Evolutionary conservation across 2,888 invertebrate genomes (phyloP).

Genomic region (Lacanobia oleracea): DNA sequence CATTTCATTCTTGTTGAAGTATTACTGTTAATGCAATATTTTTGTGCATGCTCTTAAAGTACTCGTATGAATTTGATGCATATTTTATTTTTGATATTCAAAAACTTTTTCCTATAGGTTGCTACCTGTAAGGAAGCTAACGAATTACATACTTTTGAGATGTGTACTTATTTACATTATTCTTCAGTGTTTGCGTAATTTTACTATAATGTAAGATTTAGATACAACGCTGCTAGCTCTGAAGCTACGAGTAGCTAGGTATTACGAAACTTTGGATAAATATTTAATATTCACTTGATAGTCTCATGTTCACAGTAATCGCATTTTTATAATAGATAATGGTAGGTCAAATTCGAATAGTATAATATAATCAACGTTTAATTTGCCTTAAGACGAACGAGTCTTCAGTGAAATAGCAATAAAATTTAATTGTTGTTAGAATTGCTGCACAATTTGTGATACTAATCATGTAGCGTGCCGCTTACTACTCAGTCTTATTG

Average conservation of each 20-base stretch:
- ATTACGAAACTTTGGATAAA: conserved; percentile 67
- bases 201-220: conserved; percentile 80
- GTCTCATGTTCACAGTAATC: conserved; percentile 71
- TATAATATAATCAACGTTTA: conserved; percentile 80
- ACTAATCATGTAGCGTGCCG: conserved; percentile 85
- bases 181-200: conserved; percentile 81
- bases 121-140: conserved; percentile 84
- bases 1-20: conserved; percentile 70
- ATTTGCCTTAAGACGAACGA: conserved; percentile 86
- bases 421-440: conserved; percentile 84
- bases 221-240: conserved; percentile 72
- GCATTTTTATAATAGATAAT: conserved; percentile 67
- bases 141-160: conserved; percentile 84
- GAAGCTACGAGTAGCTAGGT: conserved; percentile 70
- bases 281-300: conserved; percentile 73
- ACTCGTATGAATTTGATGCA: conserved; percentile 77
- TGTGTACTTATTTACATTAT: conserved; percentile 81
- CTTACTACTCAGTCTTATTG: conserved; percentile 86
- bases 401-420: conserved; percentile 88
- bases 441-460: conserved; percentile 87
- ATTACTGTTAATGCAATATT: conserved; percentile 78
- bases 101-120: conserved; percentile 85
- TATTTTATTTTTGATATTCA: conserved; percentile 90
- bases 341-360: conserved; percentile 70
- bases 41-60: conserved; percentile 79